Evolutionary conservation across 2,888 invertebrate genomes (phyloP).

Genomic region (Eristalinus sepulchralis): DNA sequence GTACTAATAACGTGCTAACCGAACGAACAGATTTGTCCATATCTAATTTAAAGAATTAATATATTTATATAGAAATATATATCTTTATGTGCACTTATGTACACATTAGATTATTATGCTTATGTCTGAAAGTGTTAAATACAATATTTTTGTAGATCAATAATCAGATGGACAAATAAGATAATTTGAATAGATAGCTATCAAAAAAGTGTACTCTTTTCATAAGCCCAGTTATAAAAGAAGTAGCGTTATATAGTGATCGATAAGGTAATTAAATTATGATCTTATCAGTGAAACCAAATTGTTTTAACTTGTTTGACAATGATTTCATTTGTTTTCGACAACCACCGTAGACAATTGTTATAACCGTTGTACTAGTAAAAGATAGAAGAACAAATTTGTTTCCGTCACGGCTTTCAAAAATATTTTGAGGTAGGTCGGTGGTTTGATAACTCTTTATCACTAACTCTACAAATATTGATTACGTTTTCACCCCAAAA

Average conservation of each 20-base stretch:
- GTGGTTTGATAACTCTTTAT: constrained; percentile 55
- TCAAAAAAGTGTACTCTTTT: constrained; percentile 28
- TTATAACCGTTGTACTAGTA: constrained; percentile 31
- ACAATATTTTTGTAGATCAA: constrained; percentile 22
- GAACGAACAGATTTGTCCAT: no score
- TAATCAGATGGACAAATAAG: constrained; percentile 36
- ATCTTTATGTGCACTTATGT: no score
- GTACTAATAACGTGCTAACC: no score
- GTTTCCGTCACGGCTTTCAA: constrained; percentile 42
- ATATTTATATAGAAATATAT: no score
- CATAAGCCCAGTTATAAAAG: constrained; percentile 44
- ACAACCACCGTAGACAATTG: constrained; percentile 51
- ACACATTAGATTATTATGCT: no score
- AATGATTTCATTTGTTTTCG: constrained; percentile 71
- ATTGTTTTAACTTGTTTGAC: constrained; percentile 69
- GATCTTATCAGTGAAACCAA: constrained; percentile 54
- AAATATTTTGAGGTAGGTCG: constrained; percentile 68
- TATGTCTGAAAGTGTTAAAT: constrained; percentile 3
- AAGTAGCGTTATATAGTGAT: constrained; percentile 48
- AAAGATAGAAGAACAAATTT: constrained; percentile 31
- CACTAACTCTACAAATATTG: constrained; percentile 62
- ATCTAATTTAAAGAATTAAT: no score
- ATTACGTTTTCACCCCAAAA: constrained; percentile 36
- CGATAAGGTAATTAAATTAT: constrained; percentile 69
- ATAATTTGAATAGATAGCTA: constrained; percentile 16